Base-by-base conservation (phyloP, 2,888 invertebrate species). In the Dimorphilus gyrociliatus region DNA sequence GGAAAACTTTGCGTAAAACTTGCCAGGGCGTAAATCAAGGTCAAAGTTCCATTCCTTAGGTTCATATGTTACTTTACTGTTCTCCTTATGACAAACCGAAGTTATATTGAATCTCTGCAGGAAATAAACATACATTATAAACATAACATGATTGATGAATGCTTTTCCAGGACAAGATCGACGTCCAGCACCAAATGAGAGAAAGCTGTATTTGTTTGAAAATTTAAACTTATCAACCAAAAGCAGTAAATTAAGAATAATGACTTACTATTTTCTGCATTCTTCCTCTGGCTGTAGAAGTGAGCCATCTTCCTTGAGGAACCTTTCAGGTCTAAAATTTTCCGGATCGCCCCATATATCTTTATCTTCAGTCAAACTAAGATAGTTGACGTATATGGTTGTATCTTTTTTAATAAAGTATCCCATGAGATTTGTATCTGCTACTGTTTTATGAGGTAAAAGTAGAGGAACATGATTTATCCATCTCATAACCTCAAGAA, bases 151-250 rank as follows among this genome's bases (percentile, higher is more conserved):
- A 15, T 39, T 40, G 2, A 49, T 51, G 16, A 56, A 36, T 23
- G 41, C 44, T 37, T 55, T 52, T 2, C 55, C 57, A 0, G 50
- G 43, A 34, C 55, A 56, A 19, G 44, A 39, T 13, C 57, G 35
- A 27, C 47, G 42, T 2, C 55, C 57, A 4, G 46, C 37, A 2
- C 52, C 47, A 29, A 45, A 54, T 6, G 48, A 47, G 17, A 48
- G 32, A 34, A 54, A 48, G 10, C n/a, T n/a, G n/a, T n/a, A n/a
- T n/a, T n/a, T n/a, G n/a, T n/a, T n/a, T n/a, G n/a, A n/a, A n/a
- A n/a, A n/a, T n/a, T n/a, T n/a, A n/a, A n/a, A n/a, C n/a, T n/a
- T n/a, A n/a, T n/a, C n/a, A n/a, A n/a, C n/a, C n/a, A n/a, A n/a
- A n/a, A n/a, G n/a, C n/a, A n/a, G n/a, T n/a, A n/a, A n/a, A n/a